These are phyloP conservation scores for Acronicta psi DNA, from an alignment of 2,888 invertebrate genomes.

Conservation along the genomic window DNA sequence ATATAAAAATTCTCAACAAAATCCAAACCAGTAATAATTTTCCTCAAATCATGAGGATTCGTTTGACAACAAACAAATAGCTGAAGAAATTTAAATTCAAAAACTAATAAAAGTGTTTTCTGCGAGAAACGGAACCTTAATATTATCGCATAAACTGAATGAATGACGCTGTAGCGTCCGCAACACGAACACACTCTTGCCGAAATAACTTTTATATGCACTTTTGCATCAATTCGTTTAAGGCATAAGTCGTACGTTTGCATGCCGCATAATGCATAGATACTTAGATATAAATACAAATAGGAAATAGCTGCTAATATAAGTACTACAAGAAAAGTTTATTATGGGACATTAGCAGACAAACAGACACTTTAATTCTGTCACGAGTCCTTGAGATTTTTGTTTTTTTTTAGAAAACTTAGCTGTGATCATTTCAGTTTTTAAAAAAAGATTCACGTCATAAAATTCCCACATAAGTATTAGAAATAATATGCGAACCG, in stretches of 20 bases:
- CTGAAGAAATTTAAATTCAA: constrained; percentile 59
- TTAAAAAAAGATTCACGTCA: neutral
- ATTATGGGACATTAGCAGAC: too few relatives aligned
- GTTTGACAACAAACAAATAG: constrained; percentile 58
- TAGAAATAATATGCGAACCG: constrained; percentile 38
- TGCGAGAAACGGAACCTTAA: constrained; percentile 59
- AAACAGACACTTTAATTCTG: too few relatives aligned
- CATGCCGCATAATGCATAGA: too few relatives aligned
- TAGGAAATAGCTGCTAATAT: too few relatives aligned
- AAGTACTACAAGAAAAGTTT: too few relatives aligned
- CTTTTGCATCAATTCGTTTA: too few relatives aligned
- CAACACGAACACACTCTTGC: constrained; percentile 33
- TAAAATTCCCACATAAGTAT: neutral
- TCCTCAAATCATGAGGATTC: constrained; percentile 45
- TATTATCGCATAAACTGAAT: constrained; percentile 70
- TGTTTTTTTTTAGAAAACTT: too few relatives aligned
- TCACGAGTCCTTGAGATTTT: too few relatives aligned
- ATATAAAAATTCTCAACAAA: constrained; percentile 2
- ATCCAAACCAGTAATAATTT: constrained; percentile 23
- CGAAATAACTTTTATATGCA: neutral
- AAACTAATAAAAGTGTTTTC: constrained; percentile 65
- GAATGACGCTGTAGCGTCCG: constrained; percentile 56
- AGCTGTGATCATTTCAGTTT: too few relatives aligned
- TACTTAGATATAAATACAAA: too few relatives aligned
- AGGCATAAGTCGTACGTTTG: too few relatives aligned